phyloP scores from a whole-genome alignment of 2,113 vertebrate species.

The Aegithalos caudatus region DNA sequence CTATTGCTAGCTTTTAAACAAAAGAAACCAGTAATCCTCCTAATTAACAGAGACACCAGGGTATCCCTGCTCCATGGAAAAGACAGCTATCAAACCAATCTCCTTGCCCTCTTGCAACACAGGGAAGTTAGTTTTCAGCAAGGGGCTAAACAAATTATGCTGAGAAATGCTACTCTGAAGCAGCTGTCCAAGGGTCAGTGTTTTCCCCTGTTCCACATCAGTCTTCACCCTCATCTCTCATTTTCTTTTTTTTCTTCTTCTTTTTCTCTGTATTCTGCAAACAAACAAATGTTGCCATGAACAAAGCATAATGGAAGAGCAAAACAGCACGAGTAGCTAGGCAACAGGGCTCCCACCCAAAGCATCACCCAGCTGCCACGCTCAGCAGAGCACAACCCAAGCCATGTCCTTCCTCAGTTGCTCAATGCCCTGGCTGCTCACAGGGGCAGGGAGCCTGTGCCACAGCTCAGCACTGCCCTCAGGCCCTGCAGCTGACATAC shows the following conservation, averaged over 20 bases:
- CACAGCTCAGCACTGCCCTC: background rate
- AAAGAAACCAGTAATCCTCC: background rate
- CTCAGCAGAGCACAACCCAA: background rate
- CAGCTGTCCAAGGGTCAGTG: background rate
- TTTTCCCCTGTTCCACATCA: background rate
- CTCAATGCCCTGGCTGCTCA: background rate
- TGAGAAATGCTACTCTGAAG: background rate
- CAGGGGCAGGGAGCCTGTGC: background rate
- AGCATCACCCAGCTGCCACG: background rate
- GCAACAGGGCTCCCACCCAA: background rate
- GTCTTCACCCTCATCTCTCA: slow-evolving; percentile 58
- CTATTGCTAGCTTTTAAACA: background rate
- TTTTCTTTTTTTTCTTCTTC: slow-evolving; percentile 84
- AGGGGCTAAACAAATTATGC: background rate
- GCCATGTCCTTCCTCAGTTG: background rate
- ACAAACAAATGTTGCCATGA: background rate
- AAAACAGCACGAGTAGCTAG: background rate
- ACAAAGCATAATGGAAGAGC: background rate
- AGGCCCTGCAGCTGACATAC: background rate
- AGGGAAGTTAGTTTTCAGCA: background rate
- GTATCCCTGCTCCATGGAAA: background rate
- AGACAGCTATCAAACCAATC: background rate
- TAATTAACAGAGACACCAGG: background rate
- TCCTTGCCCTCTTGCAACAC: background rate
- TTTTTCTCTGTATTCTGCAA: slow-evolving; percentile 87